phyloP scores from a whole-genome alignment of 2,888 invertebrate species.

The Phyllotreta striolata region DNA sequence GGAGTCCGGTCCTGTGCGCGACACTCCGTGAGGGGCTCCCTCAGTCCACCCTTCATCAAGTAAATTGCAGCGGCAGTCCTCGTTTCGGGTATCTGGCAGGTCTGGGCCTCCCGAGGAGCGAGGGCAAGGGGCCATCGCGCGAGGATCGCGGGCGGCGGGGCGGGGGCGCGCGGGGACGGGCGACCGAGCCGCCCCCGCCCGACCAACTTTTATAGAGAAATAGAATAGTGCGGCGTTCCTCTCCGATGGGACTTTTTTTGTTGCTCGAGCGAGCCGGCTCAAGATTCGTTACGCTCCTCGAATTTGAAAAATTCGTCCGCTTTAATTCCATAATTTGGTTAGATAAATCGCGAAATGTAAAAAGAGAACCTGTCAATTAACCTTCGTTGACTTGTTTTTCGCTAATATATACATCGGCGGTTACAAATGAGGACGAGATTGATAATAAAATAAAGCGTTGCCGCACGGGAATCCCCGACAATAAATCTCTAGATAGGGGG shows the following conservation, averaged over 20 bases:
- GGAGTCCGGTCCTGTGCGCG: constrained; percentile 18
- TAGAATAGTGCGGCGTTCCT: constrained; percentile 28
- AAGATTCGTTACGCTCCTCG: background rate
- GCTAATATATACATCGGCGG: too few species aligned
- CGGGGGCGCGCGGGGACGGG: constrained; percentile 23
- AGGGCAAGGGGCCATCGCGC: constrained; percentile 47
- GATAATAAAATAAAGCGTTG: too few species aligned
- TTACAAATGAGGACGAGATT: too few species aligned
- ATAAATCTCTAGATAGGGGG: too few species aligned
- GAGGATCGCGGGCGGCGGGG: constrained; percentile 13
- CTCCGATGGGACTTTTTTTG: constrained; percentile 27
- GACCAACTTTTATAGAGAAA: constrained; percentile 28
- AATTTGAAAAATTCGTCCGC: too few species aligned
- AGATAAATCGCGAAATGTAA: too few species aligned
- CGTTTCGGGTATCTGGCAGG: constrained; percentile 61
- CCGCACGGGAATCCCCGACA: too few species aligned
- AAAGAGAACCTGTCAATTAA: too few species aligned
- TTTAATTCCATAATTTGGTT: too few species aligned
- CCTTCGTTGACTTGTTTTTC: too few species aligned
- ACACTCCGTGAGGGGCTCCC: constrained; percentile 30
- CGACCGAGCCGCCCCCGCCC: constrained; percentile 28
- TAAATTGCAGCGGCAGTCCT: constrained; percentile 61
- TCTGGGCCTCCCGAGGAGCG: constrained; percentile 56
- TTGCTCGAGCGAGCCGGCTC: constrained; percentile 13
- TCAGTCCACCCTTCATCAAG: constrained; percentile 60